Evolutionary conservation across 2,888 invertebrate species (phyloP), one percentile per base, ranked within the genome.

Genomic region (Druceiella hillmani): DNA sequence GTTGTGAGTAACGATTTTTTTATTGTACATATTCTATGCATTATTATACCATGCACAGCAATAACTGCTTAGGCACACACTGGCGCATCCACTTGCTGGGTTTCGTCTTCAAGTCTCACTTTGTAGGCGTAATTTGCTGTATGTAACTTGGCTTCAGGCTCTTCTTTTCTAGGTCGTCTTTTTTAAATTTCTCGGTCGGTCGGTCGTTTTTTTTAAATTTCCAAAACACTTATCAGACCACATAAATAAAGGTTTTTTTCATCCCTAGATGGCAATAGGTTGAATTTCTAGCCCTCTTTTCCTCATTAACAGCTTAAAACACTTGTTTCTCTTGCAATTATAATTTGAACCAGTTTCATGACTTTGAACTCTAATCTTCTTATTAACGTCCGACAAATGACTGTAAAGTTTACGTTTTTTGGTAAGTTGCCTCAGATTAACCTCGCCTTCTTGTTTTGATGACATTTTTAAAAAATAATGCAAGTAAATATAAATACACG

Each of bases 351-450:
- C n/a, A n/a, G n/a, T n/a, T n/a, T n/a, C 34, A 17, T 36, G 35
- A 28, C 35, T 36, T 39, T 34, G n/a, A 25, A 39, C 35, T 34
- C 35, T 30, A 39, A 36, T 33, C 11, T 44, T 44, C 31, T 44
- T 39, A 39, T 36, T 39, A 41, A 44, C 44, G 33, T 44, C 41
- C 38, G 38, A 39, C 33, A 42, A 24, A 14, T 37, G 41, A 41
- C 41, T 39, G 38, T 35, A 37, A 41, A 34, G 38, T 38, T 44
- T 36, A 34, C 41, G 37, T 41, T 41, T 38, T 41, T 38, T 41
- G 20, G 34, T 41, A 29, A n/a, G n/a, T n/a, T n/a, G 38, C 37
- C 35, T 30, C 37, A 30, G 30, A 41, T 38, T 38, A 38, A 37
- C 37, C 26, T 41, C 41, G 34, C 32, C 14, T 38, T 37, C 41